Base-by-base conservation (phyloP, 2,113 vertebrate genomes). In the Pleuronectes platessa region DNA sequence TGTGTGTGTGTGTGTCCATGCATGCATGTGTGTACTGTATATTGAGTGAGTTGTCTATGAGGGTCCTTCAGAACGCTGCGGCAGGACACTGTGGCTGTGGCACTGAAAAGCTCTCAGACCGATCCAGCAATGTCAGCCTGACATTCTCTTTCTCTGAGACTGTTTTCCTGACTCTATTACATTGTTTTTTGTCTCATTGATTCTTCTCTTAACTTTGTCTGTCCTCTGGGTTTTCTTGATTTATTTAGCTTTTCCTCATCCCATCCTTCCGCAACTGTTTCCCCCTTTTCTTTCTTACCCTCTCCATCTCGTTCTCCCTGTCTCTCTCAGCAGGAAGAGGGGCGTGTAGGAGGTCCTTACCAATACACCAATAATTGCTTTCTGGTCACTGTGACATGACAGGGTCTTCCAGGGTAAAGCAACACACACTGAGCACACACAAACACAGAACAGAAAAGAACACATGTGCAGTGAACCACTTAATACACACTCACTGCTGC, bases 361-460 rank as follows among this genome's bases (percentile, higher is more conserved):
- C 86, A 91, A 91, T 88, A 88, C 73, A 85, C 79, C 58, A 81
- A 92, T 94, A 93, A 94, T 93, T 94, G 89, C 92, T 93, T 91
- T 90, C 89, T 83, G 92, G 95, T 96, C 94, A 95, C 83, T 81
- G 31, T 92, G 93, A 96, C 93, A 92, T 84, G 86, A 90, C 83
- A 63, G 80, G 88, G 83, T 83, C 82, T 5, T 26, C 84, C 69
- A 78, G 89, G 80, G 80, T 84, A 88, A 86, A 84, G 78, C 63
- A 87, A 71, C 82, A 85, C 49, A 71, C 78, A 76, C 61, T 61
- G 63, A 65, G 59, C 61, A 58, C 47, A 58, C 61, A 51, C 47
- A 51, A 1, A 51, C 15, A 51, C 59, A 76, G 61, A 56, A 20
- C 66, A 73, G 56, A 23, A 13, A 51, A 31, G 27, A 31, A 31